Conservation (phyloP, 1,140 invertebrate genomes). For the Eurosta solidaginis region DNA sequence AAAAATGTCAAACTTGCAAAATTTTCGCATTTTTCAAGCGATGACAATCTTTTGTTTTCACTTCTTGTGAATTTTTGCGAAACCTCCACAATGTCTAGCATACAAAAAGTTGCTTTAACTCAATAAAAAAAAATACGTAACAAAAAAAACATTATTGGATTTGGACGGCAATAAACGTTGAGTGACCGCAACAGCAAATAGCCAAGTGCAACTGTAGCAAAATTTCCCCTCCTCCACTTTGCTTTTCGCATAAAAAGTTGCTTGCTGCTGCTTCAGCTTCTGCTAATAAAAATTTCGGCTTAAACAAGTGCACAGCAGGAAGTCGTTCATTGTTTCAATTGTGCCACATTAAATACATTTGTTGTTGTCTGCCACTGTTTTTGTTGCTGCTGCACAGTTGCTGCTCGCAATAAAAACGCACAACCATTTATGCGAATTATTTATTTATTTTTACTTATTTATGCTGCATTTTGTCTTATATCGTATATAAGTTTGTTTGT, state of each 20-base stretch:
- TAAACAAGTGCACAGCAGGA: conserved; percentile 57
- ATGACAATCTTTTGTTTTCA: conserved; percentile 59
- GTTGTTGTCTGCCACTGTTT: neutral
- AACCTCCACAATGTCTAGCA: neutral
- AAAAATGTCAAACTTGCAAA: conserved; percentile 17
- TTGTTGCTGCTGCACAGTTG: conserved; percentile 1
- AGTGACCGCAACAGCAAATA: neutral
- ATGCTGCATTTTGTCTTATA: neutral
- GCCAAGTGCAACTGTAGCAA: conserved; percentile 27
- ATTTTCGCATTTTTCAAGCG: conserved; percentile 29
- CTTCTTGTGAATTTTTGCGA: conserved; percentile 46
- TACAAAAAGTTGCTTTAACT: neutral
- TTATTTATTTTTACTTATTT: neutral
- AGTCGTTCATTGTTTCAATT: conserved; percentile 30
- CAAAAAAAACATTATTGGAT: neutral
- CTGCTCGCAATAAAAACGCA: conserved; percentile 25
- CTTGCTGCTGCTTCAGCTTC: neutral
- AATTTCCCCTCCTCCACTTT: neutral
- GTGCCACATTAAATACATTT: conserved; percentile 28
- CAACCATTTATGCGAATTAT: conserved; percentile 26
- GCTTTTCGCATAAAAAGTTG: neutral
- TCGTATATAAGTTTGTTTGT: neutral
- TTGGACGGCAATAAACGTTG: conserved; percentile 12
- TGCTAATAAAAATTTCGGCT: conserved; percentile 52
- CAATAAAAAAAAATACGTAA: neutral